Evolutionary conservation across 92 coral and sea anemone genomes (phyloP).

Genomic region (Blastomussa wellsi): DNA sequence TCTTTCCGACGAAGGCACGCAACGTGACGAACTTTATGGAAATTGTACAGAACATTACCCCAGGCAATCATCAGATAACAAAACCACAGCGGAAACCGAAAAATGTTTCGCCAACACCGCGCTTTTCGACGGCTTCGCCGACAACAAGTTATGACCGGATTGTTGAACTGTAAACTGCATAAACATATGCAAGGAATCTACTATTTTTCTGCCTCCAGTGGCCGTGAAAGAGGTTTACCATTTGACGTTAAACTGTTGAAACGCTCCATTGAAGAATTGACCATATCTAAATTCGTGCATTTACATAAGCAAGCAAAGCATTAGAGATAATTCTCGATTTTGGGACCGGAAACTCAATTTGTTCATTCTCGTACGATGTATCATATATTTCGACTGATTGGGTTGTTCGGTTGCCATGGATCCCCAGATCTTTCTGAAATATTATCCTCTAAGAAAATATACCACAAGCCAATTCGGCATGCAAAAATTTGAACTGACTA

Average conservation of each 20-base stretch:
- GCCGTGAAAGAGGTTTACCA: background rate
- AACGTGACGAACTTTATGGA: background rate
- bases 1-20: background rate
- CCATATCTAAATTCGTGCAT: background rate
- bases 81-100: conserved; percentile 9
- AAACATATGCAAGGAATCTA: background rate
- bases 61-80: background rate
- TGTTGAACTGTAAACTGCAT: background rate
- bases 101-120: background rate
- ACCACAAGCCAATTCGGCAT: too few species aligned
- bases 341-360: too few species aligned
- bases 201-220: background rate
- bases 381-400: too few species aligned
- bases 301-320: background rate
- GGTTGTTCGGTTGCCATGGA: too few species aligned
- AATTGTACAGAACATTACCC: too few species aligned
- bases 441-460: too few species aligned
- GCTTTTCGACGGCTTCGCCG: background rate
- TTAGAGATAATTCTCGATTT: background rate
- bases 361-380: too few species aligned
- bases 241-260: background rate
- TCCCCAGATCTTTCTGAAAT: too few species aligned
- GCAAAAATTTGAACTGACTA: too few species aligned
- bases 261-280: background rate
- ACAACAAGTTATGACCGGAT: background rate